Evolutionary conservation across 2,888 invertebrate species (phyloP).

Genomic region (Mycogona germanica): DNA sequence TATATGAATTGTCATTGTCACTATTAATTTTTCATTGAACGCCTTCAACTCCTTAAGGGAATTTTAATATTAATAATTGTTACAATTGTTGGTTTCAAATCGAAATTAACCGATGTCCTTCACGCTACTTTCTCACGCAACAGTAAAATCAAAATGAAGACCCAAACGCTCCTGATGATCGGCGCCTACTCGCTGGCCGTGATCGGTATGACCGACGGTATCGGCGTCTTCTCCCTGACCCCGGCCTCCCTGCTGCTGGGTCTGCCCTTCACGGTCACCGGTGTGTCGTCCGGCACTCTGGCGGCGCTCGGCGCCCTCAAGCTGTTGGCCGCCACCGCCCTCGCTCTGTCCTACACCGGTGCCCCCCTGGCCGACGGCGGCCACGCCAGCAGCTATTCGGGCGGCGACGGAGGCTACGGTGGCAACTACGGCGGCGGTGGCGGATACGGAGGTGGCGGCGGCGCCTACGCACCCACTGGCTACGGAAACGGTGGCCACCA

Average conservation of each 20-base stretch:
- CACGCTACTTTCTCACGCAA: too few relatives aligned
- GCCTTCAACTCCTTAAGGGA: too few relatives aligned
- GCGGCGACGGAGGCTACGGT: slow-evolving; percentile 8
- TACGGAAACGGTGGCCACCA: slow-evolving; percentile 9
- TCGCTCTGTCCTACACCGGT: slow-evolving; percentile 19
- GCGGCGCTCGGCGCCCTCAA: slow-evolving; percentile 22
- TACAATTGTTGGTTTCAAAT: too few relatives aligned
- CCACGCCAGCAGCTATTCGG: too few relatives aligned
- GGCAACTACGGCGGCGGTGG: slow-evolving; percentile 11
- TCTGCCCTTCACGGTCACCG: slow-evolving; percentile 20
- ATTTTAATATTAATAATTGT: too few relatives aligned
- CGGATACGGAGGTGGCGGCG: slow-evolving; percentile 15
- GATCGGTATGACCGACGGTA: slow-evolving; percentile 12
- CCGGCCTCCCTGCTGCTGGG: slow-evolving; percentile 20
- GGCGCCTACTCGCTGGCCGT: slow-evolving; percentile 14
- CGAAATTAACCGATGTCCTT: too few relatives aligned
- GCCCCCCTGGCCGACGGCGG: neutral
- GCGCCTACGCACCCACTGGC: slow-evolving; percentile 3
- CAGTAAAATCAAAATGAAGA: slow-evolving; percentile 17
- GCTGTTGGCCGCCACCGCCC: slow-evolving; percentile 20
- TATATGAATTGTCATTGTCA: too few relatives aligned
- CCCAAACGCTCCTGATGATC: slow-evolving; percentile 8
- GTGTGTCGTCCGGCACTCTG: slow-evolving; percentile 21
- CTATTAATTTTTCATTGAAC: too few relatives aligned
- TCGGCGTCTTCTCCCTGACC: slow-evolving; percentile 18